phyloP scores from a whole-genome alignment of 2,113 vertebrate species.

The Larimichthys polyactis region DNA sequence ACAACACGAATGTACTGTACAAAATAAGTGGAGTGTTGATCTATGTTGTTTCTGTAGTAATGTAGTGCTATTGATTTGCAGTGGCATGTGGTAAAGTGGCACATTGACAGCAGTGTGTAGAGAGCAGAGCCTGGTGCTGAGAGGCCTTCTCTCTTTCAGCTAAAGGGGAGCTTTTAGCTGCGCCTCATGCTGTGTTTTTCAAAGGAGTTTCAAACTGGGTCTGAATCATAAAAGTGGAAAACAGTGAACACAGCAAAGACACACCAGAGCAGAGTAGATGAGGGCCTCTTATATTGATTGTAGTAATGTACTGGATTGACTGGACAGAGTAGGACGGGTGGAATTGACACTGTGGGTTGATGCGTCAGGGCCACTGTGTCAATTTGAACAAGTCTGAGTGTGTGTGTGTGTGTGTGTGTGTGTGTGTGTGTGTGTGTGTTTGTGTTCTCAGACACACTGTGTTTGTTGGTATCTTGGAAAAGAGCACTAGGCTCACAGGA shows the following conservation, averaged over 20 bases:
- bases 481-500: constrained; percentile 87
- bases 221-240: constrained; percentile 55
- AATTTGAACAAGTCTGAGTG: constrained; percentile 2
- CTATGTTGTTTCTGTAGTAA: constrained; percentile 44
- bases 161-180: constrained; percentile 64
- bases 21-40: constrained; percentile 43
- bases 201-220: constrained; percentile 59
- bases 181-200: constrained; percentile 52
- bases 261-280: constrained; percentile 42
- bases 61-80: constrained; percentile 27
- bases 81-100: constrained; percentile 61
- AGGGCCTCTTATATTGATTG: constrained; percentile 59
- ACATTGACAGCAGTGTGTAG: constrained; percentile 46
- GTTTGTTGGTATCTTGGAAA: constrained; percentile 87
- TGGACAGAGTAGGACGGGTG: constrained; percentile 12
- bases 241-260: constrained; percentile 54
- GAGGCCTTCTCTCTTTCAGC: constrained; percentile 53
- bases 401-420: neutral
- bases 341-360: constrained; percentile 30
- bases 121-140: constrained; percentile 41
- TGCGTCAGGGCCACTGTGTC: neutral
- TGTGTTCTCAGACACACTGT: constrained; percentile 75
- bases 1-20: constrained; percentile 44
- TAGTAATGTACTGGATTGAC: constrained; percentile 64
- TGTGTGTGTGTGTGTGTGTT: neutral